A percentile compares a stretch with the other conserved stretches of the same genome.
phyloP scores from a whole-genome alignment of 2,888 invertebrate genomes.

The Dicycla oo region DNA sequence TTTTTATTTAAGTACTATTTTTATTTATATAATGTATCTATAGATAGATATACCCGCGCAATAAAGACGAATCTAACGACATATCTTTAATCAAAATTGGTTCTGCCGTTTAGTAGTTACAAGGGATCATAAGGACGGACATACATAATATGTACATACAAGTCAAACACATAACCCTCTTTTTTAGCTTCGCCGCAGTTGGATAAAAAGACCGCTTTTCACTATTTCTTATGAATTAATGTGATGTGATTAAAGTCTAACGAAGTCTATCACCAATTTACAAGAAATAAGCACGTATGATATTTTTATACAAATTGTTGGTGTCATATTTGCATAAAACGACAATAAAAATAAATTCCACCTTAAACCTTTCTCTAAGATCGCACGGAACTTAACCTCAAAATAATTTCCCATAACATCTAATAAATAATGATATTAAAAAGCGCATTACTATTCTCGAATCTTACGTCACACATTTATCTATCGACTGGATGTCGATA shows the following conservation, averaged over 20 bases:
- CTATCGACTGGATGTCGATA: conserved; percentile 53
- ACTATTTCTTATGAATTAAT: neutral
- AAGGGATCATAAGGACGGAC: too few relatives aligned
- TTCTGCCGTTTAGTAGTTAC: too few relatives aligned
- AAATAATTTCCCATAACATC: conserved; percentile 38
- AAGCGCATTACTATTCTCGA: conserved; percentile 43
- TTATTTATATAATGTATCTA: too few relatives aligned
- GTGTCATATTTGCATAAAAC: conserved; percentile 32
- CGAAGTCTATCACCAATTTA: conserved; percentile 18
- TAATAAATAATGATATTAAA: conserved; percentile 52
- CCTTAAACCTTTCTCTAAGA: conserved; percentile 19
- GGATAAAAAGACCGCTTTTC: neutral
- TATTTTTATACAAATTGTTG: conserved; percentile 6
- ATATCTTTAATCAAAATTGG: too few relatives aligned
- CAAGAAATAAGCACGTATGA: conserved; percentile 4
- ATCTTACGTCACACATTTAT: conserved; percentile 48
- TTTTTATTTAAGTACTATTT: too few relatives aligned
- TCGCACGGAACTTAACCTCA: conserved; percentile 52
- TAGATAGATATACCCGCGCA: too few relatives aligned
- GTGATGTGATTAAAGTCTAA: neutral
- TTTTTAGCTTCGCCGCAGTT: too few relatives aligned
- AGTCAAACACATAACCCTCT: too few relatives aligned
- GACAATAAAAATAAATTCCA: conserved; percentile 29
- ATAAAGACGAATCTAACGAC: too few relatives aligned
- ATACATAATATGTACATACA: too few relatives aligned